Conservation (phyloP, 1,140 invertebrate species). For the Trialeurodes vaporariorum region DNA sequence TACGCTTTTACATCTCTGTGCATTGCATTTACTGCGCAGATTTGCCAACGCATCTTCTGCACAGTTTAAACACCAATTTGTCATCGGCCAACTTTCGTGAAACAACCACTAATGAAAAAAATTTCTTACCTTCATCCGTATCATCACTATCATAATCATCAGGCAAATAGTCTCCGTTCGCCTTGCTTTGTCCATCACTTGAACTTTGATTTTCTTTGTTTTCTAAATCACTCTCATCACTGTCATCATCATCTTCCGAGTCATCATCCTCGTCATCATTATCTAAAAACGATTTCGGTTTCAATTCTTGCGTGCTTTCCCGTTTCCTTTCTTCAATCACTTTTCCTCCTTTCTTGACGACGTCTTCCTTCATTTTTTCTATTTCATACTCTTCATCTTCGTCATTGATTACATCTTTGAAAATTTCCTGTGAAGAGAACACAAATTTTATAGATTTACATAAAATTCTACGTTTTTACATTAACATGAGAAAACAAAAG, state of each 20-base stretch:
- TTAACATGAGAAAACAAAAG: too few species aligned
- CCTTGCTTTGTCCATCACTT: slow-evolving; percentile 30
- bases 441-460: too few species aligned
- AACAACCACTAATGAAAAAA: too few species aligned
- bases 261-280: slow-evolving; percentile 31
- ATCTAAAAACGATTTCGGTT: slow-evolving; percentile 22
- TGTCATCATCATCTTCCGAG: slow-evolving; percentile 29
- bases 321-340: slow-evolving; percentile 38
- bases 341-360: slow-evolving; percentile 55
- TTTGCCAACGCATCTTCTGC: too few species aligned
- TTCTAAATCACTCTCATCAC: slow-evolving; percentile 14
- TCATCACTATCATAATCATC: slow-evolving; percentile 55
- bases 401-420: slow-evolving; percentile 67
- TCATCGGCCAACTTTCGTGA: too few species aligned
- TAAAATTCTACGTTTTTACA: not conserved
- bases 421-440: slow-evolving; percentile 46
- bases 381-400: slow-evolving; percentile 79
- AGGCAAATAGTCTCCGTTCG: slow-evolving; percentile 4
- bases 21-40: too few species aligned
- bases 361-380: slow-evolving; percentile 59
- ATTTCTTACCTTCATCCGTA: slow-evolving; percentile 43
- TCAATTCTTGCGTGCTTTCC: slow-evolving; percentile 20
- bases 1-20: too few species aligned
- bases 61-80: too few species aligned
- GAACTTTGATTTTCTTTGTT: slow-evolving; percentile 24